Evolutionary conservation across 2,888 invertebrate species (phyloP), one percentile per base, ranked within the genome.

Genomic region (Carabus problematicus): DNA sequence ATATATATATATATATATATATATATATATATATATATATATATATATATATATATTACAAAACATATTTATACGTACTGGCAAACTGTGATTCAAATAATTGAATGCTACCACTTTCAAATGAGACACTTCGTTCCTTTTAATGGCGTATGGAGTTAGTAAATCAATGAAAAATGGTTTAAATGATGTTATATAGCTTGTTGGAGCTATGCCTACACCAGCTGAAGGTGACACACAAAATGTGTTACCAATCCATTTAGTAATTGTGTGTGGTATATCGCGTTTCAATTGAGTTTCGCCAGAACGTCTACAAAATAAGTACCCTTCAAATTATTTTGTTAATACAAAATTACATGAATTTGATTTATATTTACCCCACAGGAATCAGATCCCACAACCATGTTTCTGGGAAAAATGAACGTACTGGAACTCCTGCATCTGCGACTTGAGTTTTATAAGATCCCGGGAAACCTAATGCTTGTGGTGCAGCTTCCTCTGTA

Each of bases 161-260:
- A 91, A 87, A 73, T 92, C 90, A 19, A 91, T 84, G 81, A 92
- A 93, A 80, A 92, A 91, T 6, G 91, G 90, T 69, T 91, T 89
- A 79, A 91, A 91, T 18, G 85, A 85, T 0, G 84, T 78, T 29
- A 82, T 74, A 72, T 81, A 77, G 12, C 70, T 64, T 40, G 6
- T 12, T n/a, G 41, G 16, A 18, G 62, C 54, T 55, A 81, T 72
- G 9, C 81, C 81, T 11, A 81, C 71, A 1, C 82, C 81, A n/a
- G 78, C 75, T 9, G 70, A 75, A 45, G 81, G 79, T 71, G 86
- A 84, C 42, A 86, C 80, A 76, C 88, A 88, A 29, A 87, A 76
- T 3, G 85, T 83, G 64, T 85, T 85, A 3, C 86, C 87, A 9
- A 85, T 77, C 88, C 89, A 89, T 62, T 85, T 85, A 8, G 89